phyloP scores from a whole-genome alignment of 1,140 invertebrate genomes.

The Bicyclus anynana region DNA sequence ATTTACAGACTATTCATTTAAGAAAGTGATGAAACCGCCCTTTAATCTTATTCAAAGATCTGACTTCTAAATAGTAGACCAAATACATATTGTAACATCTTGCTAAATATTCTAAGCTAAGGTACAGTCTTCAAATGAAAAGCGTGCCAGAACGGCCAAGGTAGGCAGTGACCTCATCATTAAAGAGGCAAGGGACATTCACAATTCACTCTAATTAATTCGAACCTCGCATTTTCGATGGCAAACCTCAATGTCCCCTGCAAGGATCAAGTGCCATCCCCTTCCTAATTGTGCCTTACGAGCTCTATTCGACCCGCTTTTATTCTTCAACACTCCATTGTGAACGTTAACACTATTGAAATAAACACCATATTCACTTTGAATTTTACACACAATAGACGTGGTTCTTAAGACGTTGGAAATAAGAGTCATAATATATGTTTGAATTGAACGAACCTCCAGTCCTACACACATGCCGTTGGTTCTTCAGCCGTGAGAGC shows the following conservation, averaged over 20 bases:
- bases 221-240: slow-evolving; percentile 24
- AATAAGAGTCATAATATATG: slow-evolving; percentile 17
- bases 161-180: slow-evolving; percentile 18
- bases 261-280: slow-evolving; percentile 30
- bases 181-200: slow-evolving; percentile 19
- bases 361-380: neutral
- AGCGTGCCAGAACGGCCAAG: slow-evolving; percentile 2
- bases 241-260: slow-evolving; percentile 23
- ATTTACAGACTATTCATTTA: too few relatives aligned
- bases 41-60: too few relatives aligned
- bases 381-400: neutral
- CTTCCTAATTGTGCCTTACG: slow-evolving; percentile 25
- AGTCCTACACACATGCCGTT: slow-evolving; percentile 4
- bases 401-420: slow-evolving; percentile 8
- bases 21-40: too few relatives aligned
- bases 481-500: slow-evolving; percentile 20
- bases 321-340: neutral
- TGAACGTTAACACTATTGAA: neutral
- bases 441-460: neutral
- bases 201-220: slow-evolving; percentile 26
- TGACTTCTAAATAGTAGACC: too few relatives aligned
- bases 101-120: neutral
- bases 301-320: slow-evolving; percentile 10
- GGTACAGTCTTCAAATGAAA: neutral
- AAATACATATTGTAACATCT: too few relatives aligned